phyloP scores from a whole-genome alignment of 1,140 invertebrate species.

The Musca vetustissima region DNA sequence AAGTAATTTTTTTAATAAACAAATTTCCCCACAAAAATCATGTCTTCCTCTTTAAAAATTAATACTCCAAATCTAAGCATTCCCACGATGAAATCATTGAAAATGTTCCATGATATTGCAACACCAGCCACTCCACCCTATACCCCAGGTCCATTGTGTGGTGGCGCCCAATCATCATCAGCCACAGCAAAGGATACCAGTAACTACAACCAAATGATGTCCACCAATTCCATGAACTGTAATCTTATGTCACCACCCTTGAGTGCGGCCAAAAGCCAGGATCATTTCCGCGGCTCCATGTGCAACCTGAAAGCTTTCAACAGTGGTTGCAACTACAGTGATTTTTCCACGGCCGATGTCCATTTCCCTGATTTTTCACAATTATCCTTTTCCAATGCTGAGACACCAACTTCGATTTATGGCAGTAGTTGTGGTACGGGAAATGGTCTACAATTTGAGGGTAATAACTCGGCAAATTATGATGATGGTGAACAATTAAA shows the following conservation, averaged over 20 bases:
- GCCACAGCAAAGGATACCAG: not conserved
- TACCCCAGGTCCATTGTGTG: not conserved
- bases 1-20: conserved; percentile 28
- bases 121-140: not conserved
- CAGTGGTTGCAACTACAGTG: conserved; percentile 20
- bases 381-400: conserved; percentile 37
- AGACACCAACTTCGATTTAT: conserved; percentile 51
- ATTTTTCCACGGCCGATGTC: conserved; percentile 35
- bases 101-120: conserved; percentile 31
- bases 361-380: conserved; percentile 49
- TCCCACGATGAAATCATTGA: conserved; percentile 25
- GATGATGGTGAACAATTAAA: conserved; percentile 1
- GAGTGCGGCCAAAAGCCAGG: conserved; percentile 31
- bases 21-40: conserved; percentile 32
- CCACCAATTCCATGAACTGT: not conserved
- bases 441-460: not conserved
- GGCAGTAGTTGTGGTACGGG: conserved; percentile 27
- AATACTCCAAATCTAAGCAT: conserved; percentile 25
- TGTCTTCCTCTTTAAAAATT: conserved; percentile 43
- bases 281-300: conserved; percentile 34
- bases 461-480: not conserved
- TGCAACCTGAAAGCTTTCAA: conserved; percentile 29
- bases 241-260: conserved; percentile 44
- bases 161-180: not conserved
- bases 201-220: not conserved